Conservation (phyloP, 2,888 invertebrate species). For the Andrena minutula region DNA sequence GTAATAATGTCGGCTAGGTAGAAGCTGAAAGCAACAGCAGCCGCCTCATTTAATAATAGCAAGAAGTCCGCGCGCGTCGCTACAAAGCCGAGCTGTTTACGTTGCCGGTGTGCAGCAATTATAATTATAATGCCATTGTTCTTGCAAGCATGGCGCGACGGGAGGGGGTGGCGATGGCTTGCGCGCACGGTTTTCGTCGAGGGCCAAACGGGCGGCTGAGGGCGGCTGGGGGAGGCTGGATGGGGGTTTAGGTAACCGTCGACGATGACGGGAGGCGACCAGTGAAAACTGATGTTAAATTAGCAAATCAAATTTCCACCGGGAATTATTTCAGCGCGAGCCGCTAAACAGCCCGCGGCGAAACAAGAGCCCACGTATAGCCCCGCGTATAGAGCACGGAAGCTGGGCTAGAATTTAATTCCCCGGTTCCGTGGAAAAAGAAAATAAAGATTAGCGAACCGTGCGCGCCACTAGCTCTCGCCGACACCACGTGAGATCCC, state of each 20-base stretch:
- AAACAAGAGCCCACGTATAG: conserved; percentile 31
- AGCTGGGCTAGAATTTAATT: conserved; percentile 56
- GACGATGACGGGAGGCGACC: conserved; percentile 21
- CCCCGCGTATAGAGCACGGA: conserved; percentile 27
- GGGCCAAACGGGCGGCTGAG: not conserved
- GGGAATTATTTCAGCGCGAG: conserved; percentile 73
- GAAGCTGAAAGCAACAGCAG: conserved; percentile 41
- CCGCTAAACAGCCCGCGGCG: conserved; percentile 71
- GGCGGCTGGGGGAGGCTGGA: not conserved
- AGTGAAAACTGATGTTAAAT: conserved; percentile 71
- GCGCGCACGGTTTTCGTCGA: conserved; percentile 29
- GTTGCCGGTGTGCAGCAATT: conserved; percentile 69
- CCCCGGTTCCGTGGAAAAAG: conserved; percentile 45
- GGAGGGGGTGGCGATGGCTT: conserved; percentile 22
- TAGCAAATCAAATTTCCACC: conserved; percentile 77
- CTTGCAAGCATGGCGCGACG: conserved; percentile 38
- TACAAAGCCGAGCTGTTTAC: conserved; percentile 73
- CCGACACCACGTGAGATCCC: not conserved
- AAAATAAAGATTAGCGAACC: conserved; percentile 58
- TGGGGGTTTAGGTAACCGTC: not conserved
- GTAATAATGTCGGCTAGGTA: conserved; percentile 62
- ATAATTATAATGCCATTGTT: conserved; percentile 78
- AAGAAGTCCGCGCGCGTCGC: conserved; percentile 63
- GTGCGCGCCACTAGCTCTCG: conserved; percentile 4
- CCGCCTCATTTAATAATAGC: conserved; percentile 72